Evolutionary conservation across 2,113 vertebrate genomes (phyloP).

Genomic region (Alligator sinensis): DNA sequence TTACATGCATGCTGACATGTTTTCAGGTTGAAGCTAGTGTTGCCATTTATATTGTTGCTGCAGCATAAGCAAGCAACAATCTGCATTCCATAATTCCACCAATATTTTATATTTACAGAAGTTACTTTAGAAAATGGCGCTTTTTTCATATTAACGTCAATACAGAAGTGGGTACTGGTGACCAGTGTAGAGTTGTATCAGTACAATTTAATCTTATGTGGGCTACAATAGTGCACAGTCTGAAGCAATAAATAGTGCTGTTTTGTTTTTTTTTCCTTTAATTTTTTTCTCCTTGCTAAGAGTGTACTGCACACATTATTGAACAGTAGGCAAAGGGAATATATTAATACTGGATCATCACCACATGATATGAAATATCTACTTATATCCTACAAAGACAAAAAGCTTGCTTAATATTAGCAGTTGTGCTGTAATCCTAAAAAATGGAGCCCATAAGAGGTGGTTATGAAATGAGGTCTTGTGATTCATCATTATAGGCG

Average conservation of each 20-base stretch:
- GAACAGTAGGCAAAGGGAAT: neutral
- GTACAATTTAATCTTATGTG: neutral
- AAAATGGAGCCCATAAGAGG: neutral
- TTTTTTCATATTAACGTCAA: neutral
- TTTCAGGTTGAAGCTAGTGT: too few relatives aligned
- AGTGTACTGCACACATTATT: neutral
- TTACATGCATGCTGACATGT: too few relatives aligned
- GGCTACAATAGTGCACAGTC: neutral
- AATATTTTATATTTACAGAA: neutral
- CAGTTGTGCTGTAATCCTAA: neutral
- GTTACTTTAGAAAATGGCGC: neutral
- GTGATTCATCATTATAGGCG: conserved; percentile 7
- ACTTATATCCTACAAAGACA: conserved; percentile 26
- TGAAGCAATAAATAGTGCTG: neutral
- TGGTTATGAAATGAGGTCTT: conserved; percentile 14
- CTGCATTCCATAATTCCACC: too few relatives aligned
- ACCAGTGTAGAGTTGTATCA: neutral
- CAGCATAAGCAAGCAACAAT: too few relatives aligned
- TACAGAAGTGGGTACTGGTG: neutral
- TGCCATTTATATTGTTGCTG: too few relatives aligned
- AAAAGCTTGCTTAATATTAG: neutral
- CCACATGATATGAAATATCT: neutral
- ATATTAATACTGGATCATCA: conserved; percentile 13
- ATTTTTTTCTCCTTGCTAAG: neutral
- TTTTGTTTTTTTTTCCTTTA: neutral